Evolutionary conservation across 2,113 vertebrate genomes (phyloP).

Genomic region (Piaya cayana): DNA sequence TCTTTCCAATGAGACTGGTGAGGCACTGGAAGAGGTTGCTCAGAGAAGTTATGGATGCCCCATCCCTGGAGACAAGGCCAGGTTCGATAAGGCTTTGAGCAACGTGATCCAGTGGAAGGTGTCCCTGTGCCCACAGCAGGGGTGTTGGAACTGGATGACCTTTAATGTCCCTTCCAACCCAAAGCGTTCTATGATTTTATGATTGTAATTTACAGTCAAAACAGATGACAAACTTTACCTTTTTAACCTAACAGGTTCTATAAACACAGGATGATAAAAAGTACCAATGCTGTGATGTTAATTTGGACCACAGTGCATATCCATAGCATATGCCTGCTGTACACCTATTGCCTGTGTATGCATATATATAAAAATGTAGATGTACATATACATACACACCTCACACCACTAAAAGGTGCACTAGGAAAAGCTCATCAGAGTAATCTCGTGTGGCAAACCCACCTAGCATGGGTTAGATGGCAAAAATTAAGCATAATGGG

Average conservation of each 20-base stretch:
- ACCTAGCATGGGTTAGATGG: neutral
- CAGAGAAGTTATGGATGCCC: no score
- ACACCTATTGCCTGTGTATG: neutral
- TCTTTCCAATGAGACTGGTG: no score
- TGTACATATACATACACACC: neutral
- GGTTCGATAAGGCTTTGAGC: no score
- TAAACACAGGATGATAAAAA: neutral
- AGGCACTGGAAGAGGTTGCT: no score
- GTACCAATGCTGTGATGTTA: neutral
- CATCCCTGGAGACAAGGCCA: no score
- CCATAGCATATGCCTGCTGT: neutral
- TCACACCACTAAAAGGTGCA: neutral
- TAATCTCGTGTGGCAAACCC: neutral
- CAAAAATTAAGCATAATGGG: neutral
- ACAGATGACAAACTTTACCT: neutral
- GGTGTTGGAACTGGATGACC: no score
- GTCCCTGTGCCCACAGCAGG: no score
- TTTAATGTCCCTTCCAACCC: no score
- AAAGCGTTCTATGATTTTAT: no score
- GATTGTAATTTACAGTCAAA: neutral
- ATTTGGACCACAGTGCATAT: neutral
- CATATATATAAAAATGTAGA: rapidly evolving
- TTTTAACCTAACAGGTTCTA: neutral
- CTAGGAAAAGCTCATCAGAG: neutral
- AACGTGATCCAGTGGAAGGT: no score